Conservation (phyloP, 2,113 vertebrate genomes). For the Dascyllus trimaculatus region DNA sequence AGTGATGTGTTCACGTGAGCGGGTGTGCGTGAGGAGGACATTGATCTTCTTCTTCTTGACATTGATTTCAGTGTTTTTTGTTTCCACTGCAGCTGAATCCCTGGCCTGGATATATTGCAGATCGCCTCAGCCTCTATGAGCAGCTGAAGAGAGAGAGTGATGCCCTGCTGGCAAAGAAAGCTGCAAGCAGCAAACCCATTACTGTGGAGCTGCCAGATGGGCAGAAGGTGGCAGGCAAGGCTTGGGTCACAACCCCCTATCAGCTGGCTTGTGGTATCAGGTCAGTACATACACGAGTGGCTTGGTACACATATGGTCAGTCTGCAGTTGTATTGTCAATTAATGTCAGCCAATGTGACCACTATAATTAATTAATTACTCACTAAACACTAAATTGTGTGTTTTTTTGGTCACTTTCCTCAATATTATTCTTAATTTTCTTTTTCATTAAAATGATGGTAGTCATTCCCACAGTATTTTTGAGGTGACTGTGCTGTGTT, state of each 20-base stretch:
- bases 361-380: neutral
- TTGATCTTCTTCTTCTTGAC: no score
- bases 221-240: conserved; percentile 86
- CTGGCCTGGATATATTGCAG: conserved; percentile 89
- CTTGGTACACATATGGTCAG: neutral
- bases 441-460: no score
- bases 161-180: conserved; percentile 87
- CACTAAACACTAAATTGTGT: neutral
- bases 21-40: no score
- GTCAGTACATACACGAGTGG: conserved; percentile 69
- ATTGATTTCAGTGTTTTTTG: neutral
- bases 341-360: neutral
- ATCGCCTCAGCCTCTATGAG: conserved; percentile 91
- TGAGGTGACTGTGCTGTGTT: neutral
- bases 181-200: conserved; percentile 86
- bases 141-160: conserved; percentile 93
- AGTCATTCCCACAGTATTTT: neutral
- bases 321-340: neutral
- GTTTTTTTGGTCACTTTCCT: neutral
- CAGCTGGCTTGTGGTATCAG: conserved; percentile 93
- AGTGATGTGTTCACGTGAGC: no score
- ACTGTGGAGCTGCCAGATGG: conserved; percentile 91
- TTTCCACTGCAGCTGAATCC: conserved; percentile 79
- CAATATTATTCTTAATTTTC: neutral
- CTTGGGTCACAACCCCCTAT: conserved; percentile 95